These are phyloP conservation scores for Carcina quercana DNA, from an alignment of 2,888 invertebrate genomes.

Conservation along the genomic window DNA sequence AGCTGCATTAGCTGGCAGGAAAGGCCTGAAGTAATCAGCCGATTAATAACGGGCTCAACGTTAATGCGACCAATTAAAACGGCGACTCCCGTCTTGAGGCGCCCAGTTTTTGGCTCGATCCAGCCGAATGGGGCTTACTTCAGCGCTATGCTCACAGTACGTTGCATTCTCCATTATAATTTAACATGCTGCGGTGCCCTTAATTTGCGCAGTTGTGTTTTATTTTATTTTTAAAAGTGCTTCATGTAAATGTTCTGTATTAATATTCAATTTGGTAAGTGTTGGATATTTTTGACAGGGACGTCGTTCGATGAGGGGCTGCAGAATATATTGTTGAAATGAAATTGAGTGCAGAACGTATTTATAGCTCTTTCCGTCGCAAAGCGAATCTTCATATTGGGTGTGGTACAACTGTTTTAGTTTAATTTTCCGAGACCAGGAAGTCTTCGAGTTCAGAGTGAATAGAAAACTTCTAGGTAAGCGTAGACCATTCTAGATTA, in stretches of 20 bases:
- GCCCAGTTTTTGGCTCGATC: constrained; percentile 69
- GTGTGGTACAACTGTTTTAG: no score
- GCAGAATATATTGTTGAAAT: no score
- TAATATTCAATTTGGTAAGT: constrained; percentile 48
- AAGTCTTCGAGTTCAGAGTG: no score
- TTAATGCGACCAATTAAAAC: constrained; percentile 71
- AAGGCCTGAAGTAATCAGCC: constrained; percentile 69
- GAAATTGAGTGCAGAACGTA: no score
- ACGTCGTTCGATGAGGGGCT: no score
- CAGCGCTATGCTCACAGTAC: constrained; percentile 29
- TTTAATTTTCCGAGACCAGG: no score
- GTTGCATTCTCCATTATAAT: constrained; percentile 18
- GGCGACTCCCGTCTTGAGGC: constrained; percentile 64
- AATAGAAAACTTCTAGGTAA: no score
- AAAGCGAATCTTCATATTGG: no score
- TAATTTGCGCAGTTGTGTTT: constrained; percentile 28
- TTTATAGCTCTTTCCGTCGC: no score
- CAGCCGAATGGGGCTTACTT: constrained; percentile 58
- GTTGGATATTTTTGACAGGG: no score
- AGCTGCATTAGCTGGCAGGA: no score
- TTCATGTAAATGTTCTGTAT: constrained; percentile 48
- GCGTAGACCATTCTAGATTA: no score
- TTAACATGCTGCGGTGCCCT: constrained; percentile 25
- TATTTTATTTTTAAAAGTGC: constrained; percentile 28
- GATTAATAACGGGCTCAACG: constrained; percentile 69